Base-by-base conservation (phyloP, 2,797 vertebrate species). In the Lophius americanus region DNA sequence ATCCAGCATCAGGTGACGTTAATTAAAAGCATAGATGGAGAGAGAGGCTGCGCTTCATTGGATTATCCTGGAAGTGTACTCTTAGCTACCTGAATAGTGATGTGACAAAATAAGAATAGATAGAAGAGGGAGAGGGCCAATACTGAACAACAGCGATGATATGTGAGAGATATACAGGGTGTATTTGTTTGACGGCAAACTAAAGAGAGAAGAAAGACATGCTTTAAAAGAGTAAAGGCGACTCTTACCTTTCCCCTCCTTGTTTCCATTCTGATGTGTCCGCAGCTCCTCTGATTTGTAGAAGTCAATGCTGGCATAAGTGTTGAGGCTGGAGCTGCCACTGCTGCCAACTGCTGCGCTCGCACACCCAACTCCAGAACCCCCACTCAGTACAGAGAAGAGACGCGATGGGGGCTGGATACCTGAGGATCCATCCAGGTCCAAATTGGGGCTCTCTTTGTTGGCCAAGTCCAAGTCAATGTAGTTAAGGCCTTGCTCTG, bases 241-340 rank as follows among this genome's bases (percentile, higher is more conserved):
- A 41, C 41, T 64, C 82, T 68, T 74, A 93, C 90, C 90, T 88
- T 93, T 93, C 81, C 92, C 92, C 35, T 94, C 93, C 59, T 92
- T 92, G 85, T 76, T 92, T 56, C 89, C 90, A 3, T 91, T 89
- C 74, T 93, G 91, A 75, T 92, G 89, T 5, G 88, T 91, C 58
- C 93, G 87, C 69, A 94, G 89, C 81, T 94, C 93, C 49, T 85
- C 77, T 0, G 92, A 91, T 82, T 94, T 94, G 84, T 94, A 95
- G 89, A 95, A 95, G 86, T 96, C 91, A 0, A 95, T 95, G 91
- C 92, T 92, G 80, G 94, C 92, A 0, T 96, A 96, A 3, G 90
- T 92, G 75, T 95, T 95, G 77, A 85, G 83, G 73, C 75, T 91
- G 63, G 91, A 90, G 75, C 73, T 38, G 36, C 52, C 84, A 63